Percentiles rank a stretch among this genome's conserved stretches.
Conservation (phyloP, 2,113 vertebrate species). For the Arothron firmamentum region DNA sequence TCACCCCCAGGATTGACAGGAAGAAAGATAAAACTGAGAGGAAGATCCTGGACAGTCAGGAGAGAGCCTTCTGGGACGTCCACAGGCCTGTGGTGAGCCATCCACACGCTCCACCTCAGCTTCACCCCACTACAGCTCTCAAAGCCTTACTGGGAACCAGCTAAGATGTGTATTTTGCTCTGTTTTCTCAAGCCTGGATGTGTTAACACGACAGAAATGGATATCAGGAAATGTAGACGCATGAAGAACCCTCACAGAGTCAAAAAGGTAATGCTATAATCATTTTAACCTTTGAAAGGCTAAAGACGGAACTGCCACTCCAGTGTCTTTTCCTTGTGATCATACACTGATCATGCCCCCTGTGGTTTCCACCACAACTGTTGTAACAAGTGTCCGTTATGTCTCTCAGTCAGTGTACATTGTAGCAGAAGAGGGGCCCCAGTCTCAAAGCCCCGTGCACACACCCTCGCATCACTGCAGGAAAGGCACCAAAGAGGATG, state of each 20-base stretch:
- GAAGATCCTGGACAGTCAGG: slow-evolving; percentile 98
- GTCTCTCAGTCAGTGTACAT: slow-evolving; percentile 88
- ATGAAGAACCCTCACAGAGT: slow-evolving; percentile 96
- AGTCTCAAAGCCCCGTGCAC: slow-evolving; percentile 88
- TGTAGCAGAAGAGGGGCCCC: slow-evolving; percentile 83
- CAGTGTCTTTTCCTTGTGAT: neutral
- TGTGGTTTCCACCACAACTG: too few species aligned
- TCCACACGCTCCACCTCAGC: neutral
- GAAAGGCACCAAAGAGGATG: slow-evolving; percentile 92
- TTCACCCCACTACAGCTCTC: neutral
- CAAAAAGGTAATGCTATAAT: slow-evolving; percentile 82
- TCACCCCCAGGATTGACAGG: slow-evolving; percentile 85
- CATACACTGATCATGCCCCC: too few species aligned
- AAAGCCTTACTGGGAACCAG: neutral
- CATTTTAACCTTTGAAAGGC: neutral
- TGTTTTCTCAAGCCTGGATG: slow-evolving; percentile 86
- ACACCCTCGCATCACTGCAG: slow-evolving; percentile 79
- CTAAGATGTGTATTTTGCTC: neutral
- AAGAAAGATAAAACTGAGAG: slow-evolving; percentile 98
- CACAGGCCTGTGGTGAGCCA: slow-evolving; percentile 82
- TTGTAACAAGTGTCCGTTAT: too few species aligned
- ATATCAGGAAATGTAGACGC: slow-evolving; percentile 96
- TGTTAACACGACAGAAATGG: slow-evolving; percentile 99
- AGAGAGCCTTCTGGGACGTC: slow-evolving; percentile 98
- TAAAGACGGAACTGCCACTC: neutral